phyloP scores from a whole-genome alignment of 2,113 vertebrate genomes.

The Otus sunia region DNA sequence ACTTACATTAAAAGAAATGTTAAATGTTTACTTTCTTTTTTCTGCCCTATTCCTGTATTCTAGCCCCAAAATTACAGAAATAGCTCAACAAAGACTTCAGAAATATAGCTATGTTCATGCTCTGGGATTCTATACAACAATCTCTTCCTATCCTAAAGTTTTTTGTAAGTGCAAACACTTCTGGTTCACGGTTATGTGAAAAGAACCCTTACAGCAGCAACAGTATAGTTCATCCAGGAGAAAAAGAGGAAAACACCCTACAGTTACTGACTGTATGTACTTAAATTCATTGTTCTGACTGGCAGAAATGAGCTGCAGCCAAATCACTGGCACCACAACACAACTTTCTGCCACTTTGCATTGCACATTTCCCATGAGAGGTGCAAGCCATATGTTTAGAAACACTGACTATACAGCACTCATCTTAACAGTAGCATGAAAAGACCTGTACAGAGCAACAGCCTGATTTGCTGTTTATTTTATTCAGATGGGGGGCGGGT shows the following conservation, averaged over 20 bases:
- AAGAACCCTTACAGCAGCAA: not conserved
- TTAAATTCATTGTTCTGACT: not conserved
- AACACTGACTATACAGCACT: not conserved
- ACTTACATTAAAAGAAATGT: not conserved
- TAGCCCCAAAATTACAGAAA: not conserved
- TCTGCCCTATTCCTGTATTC: not conserved
- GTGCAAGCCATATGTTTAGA: not conserved
- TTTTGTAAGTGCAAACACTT: not conserved
- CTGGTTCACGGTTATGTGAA: not conserved
- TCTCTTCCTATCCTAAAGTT: not conserved
- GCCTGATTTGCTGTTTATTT: not conserved
- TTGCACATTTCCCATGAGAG: not conserved
- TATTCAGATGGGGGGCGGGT: not conserved
- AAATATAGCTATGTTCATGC: not conserved
- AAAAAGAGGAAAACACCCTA: not conserved
- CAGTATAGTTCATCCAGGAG: not conserved
- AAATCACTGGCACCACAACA: not conserved
- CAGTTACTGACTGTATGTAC: not conserved
- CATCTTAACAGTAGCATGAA: not conserved
- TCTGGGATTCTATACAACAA: not conserved
- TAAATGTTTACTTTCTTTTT: not conserved
- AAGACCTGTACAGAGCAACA: not conserved
- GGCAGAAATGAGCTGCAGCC: not conserved
- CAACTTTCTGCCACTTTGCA: not conserved
- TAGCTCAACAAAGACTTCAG: not conserved